These are phyloP conservation scores for Caenorhabditis sp. DNA, from an alignment of 2,888 invertebrate species.

Conservation along the genomic window DNA sequence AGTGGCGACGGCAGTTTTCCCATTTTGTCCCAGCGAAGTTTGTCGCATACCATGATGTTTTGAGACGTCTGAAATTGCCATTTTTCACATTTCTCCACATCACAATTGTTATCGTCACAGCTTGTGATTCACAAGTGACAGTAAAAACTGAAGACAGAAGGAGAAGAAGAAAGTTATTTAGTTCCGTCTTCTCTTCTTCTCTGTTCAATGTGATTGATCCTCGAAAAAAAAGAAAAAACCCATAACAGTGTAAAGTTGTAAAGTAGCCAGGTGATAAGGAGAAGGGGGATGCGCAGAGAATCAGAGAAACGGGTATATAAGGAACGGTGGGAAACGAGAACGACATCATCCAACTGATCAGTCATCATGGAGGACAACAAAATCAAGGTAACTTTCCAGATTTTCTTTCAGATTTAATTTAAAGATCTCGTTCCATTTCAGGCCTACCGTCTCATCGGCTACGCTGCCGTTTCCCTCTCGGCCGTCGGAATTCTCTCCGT, in stretches of 20 bases:
- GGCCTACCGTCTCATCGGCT: conserved; percentile 69
- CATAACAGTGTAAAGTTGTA: conserved; percentile 3
- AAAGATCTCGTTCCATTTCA: conserved; percentile 20
- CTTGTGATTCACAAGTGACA: too few species aligned
- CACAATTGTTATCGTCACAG: too few species aligned
- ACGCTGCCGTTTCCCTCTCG: conserved; percentile 65
- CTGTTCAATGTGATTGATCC: too few species aligned
- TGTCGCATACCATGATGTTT: conserved; percentile 67
- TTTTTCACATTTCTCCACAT: too few species aligned
- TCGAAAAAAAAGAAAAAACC: conserved; percentile 45
- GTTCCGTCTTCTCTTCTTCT: too few species aligned
- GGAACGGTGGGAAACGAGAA: conserved; percentile 2
- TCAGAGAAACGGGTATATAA: too few species aligned
- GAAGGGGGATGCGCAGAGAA: conserved; percentile 8
- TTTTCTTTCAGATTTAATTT: neutral
- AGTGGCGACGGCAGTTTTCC: conserved; percentile 60
- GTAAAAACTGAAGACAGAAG: too few species aligned
- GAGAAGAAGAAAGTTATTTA: too few species aligned
- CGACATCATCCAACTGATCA: conserved; percentile 47
- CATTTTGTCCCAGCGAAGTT: conserved; percentile 63
- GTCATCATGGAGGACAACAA: conserved; percentile 64
- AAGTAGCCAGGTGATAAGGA: conserved; percentile 33
- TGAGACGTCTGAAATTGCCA: conserved; percentile 64
- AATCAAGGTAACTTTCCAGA: conserved; percentile 68
- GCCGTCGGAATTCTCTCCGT: conserved; percentile 66